These are phyloP conservation scores for Poeciliopsis occidentalis DNA, from an alignment of 2,113 vertebrate species.

Conservation along the genomic window DNA sequence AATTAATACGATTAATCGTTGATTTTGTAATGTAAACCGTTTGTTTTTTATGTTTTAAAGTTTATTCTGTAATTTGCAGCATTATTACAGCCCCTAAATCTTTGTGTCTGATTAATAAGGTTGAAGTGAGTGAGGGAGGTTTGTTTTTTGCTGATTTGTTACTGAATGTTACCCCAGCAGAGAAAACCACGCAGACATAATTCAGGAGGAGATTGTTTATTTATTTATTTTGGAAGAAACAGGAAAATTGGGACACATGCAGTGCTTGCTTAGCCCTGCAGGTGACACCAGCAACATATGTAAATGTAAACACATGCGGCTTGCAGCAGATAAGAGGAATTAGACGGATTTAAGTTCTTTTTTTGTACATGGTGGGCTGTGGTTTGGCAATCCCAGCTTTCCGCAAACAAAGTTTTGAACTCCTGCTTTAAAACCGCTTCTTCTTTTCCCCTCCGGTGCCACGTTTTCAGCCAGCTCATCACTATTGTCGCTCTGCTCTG, in stretches of 20 bases:
- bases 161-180: conserved; percentile 25
- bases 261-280: conserved; percentile 61
- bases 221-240: not conserved
- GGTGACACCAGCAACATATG: conserved; percentile 65
- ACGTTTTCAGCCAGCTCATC: conserved; percentile 3
- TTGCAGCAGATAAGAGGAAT: not conserved
- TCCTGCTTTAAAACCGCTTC: not conserved
- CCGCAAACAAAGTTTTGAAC: conserved; percentile 11
- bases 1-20: too few species aligned
- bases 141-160: conserved; percentile 12
- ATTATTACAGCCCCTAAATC: not conserved
- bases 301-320: conserved; percentile 13
- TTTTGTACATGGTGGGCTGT: not conserved
- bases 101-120: not conserved
- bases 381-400: conserved; percentile 5
- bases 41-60: not conserved
- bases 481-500: not conserved
- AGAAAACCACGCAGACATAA: conserved; percentile 40
- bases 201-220: conserved; percentile 10
- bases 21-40: too few species aligned
- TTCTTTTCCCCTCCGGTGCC: not conserved
- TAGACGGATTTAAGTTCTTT: not conserved
- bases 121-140: not conserved
- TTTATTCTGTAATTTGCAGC: not conserved
- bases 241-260: conserved; percentile 29